Conservation (phyloP, 2,113 vertebrate genomes). For the Percina caprodes region DNA sequence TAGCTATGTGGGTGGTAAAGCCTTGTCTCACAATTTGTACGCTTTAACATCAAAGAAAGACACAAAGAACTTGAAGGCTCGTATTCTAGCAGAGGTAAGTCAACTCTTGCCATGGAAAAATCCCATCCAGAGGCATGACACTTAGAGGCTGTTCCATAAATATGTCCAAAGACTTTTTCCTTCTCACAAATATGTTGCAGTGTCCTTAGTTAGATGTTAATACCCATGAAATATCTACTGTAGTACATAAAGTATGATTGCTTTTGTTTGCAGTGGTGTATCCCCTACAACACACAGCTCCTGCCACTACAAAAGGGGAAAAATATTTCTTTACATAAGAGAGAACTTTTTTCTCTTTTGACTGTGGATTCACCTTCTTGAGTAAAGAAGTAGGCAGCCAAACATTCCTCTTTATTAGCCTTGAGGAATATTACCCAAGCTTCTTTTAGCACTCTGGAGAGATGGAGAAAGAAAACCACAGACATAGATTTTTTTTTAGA, state of each 20-base stretch:
- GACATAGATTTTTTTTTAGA: too few species aligned
- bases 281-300: conserved; percentile 17
- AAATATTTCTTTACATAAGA: conserved; percentile 6
- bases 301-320: background rate
- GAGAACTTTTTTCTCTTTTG: background rate
- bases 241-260: background rate
- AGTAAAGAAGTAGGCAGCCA: background rate
- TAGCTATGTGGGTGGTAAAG: background rate
- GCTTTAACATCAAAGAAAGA: background rate
- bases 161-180: background rate
- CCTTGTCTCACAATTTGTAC: background rate
- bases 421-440: conserved; percentile 13
- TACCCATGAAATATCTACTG: background rate
- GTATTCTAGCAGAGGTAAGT: background rate
- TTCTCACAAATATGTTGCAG: background rate
- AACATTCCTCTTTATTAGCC: conserved; percentile 6
- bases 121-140: background rate
- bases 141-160: background rate
- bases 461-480: background rate
- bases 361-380: conserved; percentile 1
- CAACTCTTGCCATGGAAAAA: background rate
- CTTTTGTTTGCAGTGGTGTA: background rate
- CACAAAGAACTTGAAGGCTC: background rate
- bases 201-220: background rate
- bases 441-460: conserved; percentile 3